Evolutionary conservation across 1,140 invertebrate species (phyloP), one percentile per base, ranked within the genome.

Genomic region (Paralvinella palmiformis): DNA sequence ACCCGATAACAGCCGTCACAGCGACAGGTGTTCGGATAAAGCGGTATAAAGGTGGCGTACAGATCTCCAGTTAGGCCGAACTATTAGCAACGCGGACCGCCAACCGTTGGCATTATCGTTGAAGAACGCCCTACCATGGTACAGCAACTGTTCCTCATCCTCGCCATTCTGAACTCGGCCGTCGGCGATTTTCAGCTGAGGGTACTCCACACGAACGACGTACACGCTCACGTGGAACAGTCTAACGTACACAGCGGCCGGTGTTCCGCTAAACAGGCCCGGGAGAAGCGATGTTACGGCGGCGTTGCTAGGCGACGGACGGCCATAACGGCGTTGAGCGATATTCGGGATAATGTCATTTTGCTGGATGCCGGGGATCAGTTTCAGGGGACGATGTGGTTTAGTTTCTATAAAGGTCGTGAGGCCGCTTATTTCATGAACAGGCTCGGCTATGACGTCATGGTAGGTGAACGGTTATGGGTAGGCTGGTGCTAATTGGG

Each of bases 341-440:
- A n/a, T n/a, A n/a, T n/a, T n/a, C n/a, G n/a, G 13, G 82, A 83
- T 4, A 85, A 88, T n/a, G 85, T 87, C 0, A 69, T 91, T 1
- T 89, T 88, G 69, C 78, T 94, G 5, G 92, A 93, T 72, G 92
- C 89, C 0, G 92, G 92, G 0, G 92, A 95, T 72, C 93, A 90
- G 7, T 95, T 88, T 73, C 91, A 91, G 27, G 92, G 92, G 0
- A 91, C 90, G 0, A 82, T 87, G 4, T 93, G 88, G 87, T 94
- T 90, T 75, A 87, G 85, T 3, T 73, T 89, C 0, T 88, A 88
- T 75, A 89, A 89, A 72, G 91, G 88, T 84, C 83, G 84, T 67
- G 87, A 91, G 1, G 86, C 89, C 0, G 81, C 88, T 0, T 84
- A 86, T 22, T 91, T 95, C 71, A 80, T 94, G 22, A 91, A 92